Percentiles rank a stretch among this genome's conserved stretches.
phyloP scores from a whole-genome alignment of 2,113 vertebrate species.

The Mustela lutreola region DNA sequence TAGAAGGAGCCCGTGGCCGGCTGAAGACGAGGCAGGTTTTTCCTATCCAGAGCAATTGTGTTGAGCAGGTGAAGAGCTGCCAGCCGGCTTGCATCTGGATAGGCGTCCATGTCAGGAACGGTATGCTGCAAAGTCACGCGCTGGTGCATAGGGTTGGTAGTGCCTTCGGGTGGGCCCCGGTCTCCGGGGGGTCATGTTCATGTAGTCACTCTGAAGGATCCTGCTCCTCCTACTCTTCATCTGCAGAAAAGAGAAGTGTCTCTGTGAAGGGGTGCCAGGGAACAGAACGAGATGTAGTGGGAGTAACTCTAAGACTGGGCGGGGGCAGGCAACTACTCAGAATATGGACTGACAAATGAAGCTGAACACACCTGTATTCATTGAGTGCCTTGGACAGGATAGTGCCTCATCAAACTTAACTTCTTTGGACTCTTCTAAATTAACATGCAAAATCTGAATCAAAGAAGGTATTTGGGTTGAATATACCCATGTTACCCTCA shows the following conservation, averaged over 20 bases:
- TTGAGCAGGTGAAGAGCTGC: slow-evolving; percentile 39
- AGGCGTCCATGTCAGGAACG: slow-evolving; percentile 88
- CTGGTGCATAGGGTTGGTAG: slow-evolving; percentile 84
- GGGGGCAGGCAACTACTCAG: not conserved
- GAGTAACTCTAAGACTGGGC: slow-evolving; percentile 31
- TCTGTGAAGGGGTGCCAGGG: not conserved
- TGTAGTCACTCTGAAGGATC: slow-evolving; percentile 89
- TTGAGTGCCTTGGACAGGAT: not conserved
- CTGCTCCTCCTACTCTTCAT: slow-evolving; percentile 82
- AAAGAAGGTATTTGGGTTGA: slow-evolving; percentile 40
- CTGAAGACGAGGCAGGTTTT: slow-evolving; percentile 68
- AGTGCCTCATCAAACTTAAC: not conserved
- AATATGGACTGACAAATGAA: not conserved
- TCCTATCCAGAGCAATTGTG: slow-evolving; percentile 72
- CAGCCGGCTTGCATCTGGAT: slow-evolving; percentile 61
- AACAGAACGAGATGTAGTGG: not conserved
- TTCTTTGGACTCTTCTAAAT: not conserved
- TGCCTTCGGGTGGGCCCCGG: slow-evolving; percentile 85
- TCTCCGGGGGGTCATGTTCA: slow-evolving; percentile 89
- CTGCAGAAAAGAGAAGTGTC: slow-evolving; percentile 75
- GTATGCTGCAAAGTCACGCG: slow-evolving; percentile 87
- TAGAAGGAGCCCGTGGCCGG: not conserved
- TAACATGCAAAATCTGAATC: slow-evolving; percentile 45
- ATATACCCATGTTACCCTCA: not conserved
- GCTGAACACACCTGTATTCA: not conserved